Percentiles rank a stretch among this genome's conserved stretches.
Conservation (phyloP, 2,797 vertebrate species). For the Micrastur ruficollis region DNA sequence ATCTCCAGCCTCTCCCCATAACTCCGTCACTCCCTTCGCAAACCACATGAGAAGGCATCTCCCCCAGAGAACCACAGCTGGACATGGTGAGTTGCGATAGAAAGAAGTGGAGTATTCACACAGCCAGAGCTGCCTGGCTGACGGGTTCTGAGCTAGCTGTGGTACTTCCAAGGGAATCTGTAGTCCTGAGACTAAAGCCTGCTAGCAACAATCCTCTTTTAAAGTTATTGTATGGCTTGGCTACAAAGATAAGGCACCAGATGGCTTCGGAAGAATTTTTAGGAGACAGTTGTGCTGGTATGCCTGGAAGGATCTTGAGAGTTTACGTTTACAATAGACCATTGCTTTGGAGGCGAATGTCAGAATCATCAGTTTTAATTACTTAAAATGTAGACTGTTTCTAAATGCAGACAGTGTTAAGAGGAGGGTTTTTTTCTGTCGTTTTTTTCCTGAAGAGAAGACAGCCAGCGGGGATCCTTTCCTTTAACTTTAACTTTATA, state of each 20-base stretch:
- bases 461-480: background rate
- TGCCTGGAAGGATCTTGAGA: constrained; percentile 47
- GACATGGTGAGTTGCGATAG: background rate
- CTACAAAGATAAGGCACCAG: constrained; percentile 65
- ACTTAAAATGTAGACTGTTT: constrained; percentile 43
- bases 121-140: background rate
- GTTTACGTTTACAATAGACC: constrained; percentile 46
- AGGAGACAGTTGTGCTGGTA: constrained; percentile 52
- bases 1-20: constrained; percentile 3
- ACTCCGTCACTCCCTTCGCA: constrained; percentile 10
- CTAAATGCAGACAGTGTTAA: constrained; percentile 24
- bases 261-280: constrained; percentile 70
- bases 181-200: constrained; percentile 11
- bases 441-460: background rate
- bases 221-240: constrained; percentile 65
- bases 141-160: background rate
- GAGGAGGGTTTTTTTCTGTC: background rate
- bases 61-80: background rate
- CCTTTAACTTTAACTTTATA: background rate
- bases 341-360: constrained; percentile 42
- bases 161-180: constrained; percentile 13
- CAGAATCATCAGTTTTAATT: constrained; percentile 43
- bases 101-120: background rate
- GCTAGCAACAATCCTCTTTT: constrained; percentile 16
- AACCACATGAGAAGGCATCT: background rate